Conservation (phyloP, 2,888 invertebrate genomes). For the Brachycybe producta region DNA sequence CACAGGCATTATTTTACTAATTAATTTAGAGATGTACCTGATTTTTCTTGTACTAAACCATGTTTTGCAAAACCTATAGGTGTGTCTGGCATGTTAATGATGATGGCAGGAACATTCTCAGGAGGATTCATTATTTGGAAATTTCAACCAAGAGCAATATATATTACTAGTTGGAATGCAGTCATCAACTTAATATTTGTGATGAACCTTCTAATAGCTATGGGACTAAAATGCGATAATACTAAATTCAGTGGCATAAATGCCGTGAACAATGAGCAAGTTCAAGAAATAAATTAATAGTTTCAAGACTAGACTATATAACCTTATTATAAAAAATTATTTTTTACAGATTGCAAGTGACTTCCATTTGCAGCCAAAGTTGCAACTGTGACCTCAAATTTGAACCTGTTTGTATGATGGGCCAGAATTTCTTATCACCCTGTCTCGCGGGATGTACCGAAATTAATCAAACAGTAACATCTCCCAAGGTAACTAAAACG, state of each 20-base stretch:
- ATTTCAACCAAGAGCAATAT: slow-evolving; percentile 3
- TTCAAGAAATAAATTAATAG: no score
- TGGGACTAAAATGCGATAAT: slow-evolving; percentile 4
- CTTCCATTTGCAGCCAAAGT: slow-evolving; percentile 5
- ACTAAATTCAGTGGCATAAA: neutral
- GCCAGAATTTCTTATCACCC: slow-evolving; percentile 10
- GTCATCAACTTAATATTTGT: neutral
- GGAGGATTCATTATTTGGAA: slow-evolving; percentile 13
- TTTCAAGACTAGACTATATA: no score
- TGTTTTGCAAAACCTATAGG: slow-evolving; percentile 4
- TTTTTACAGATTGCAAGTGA: slow-evolving; percentile 4
- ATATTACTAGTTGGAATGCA: slow-evolving; percentile 1
- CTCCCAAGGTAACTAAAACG: no score
- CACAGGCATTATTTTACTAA: no score
- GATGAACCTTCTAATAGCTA: slow-evolving; percentile 1
- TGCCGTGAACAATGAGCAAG: slow-evolving; percentile 5
- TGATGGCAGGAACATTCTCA: slow-evolving; percentile 7
- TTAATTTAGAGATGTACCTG: no score
- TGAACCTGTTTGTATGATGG: slow-evolving; percentile 4
- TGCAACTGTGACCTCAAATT: slow-evolving; percentile 8
- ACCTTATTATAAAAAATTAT: neutral
- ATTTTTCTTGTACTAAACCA: no score
- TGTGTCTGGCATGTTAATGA: slow-evolving; percentile 9
- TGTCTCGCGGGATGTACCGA: slow-evolving; percentile 14
- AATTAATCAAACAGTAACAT: no score